Conservation (phyloP, 1,140 invertebrate species). For the Cryptotermes secundus region DNA sequence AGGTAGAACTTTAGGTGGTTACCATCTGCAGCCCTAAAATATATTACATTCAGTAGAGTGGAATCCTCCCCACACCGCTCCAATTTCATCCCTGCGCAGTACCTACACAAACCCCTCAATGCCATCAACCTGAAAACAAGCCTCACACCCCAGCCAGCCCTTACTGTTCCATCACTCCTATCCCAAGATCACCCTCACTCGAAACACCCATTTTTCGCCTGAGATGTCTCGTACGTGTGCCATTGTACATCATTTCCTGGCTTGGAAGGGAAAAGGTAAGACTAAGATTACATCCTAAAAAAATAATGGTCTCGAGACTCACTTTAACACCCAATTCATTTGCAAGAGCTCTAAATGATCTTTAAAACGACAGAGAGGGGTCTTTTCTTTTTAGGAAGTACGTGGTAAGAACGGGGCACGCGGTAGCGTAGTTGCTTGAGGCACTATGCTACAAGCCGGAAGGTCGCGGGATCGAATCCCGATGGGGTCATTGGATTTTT, state of each 20-base stretch:
- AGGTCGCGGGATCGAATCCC: no score
- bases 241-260: slow-evolving; percentile 16
- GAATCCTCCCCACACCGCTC: background rate
- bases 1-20: background rate
- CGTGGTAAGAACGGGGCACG: no score
- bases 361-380: background rate
- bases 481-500: no score
- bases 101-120: background rate
- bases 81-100: background rate
- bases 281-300: slow-evolving; percentile 26
- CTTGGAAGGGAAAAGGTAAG: background rate
- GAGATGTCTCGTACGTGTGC: slow-evolving; percentile 13
- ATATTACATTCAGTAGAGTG: background rate
- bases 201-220: slow-evolving; percentile 7
- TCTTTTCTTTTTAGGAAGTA: no score
- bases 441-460: no score
- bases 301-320: slow-evolving; percentile 6
- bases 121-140: slow-evolving; percentile 14
- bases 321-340: slow-evolving; percentile 30
- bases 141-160: background rate
- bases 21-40: background rate
- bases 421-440: no score
- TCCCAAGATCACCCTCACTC: slow-evolving; percentile 13
- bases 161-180: background rate
- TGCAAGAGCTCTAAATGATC: slow-evolving; percentile 21